phyloP scores from a whole-genome alignment of 2,888 invertebrate genomes.

The Osmoderma eremita region DNA sequence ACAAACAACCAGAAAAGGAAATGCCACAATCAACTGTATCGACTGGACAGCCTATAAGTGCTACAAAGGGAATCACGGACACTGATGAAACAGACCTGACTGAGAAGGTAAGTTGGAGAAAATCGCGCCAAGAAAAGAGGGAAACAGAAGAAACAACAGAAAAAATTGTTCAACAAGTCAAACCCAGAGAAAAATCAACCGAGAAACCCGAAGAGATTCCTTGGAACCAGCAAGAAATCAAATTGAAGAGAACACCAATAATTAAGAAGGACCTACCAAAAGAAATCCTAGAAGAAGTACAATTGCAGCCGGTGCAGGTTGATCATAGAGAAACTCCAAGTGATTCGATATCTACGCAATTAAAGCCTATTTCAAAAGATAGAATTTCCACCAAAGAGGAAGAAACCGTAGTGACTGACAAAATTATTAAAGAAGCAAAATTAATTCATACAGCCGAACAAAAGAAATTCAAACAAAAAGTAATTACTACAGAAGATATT shows the following conservation, averaged over 20 bases:
- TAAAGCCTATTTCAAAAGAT: slow-evolving; percentile 64
- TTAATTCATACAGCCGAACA: slow-evolving; percentile 23
- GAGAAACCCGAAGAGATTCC: slow-evolving; percentile 61
- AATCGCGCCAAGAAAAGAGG: slow-evolving; percentile 38
- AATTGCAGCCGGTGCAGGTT: slow-evolving; percentile 50
- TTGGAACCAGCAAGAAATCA: slow-evolving; percentile 73
- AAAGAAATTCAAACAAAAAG: slow-evolving; percentile 37
- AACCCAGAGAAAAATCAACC: slow-evolving; percentile 39
- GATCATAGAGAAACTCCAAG: slow-evolving; percentile 37
- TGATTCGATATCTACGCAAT: slow-evolving; percentile 60
- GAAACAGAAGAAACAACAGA: slow-evolving; percentile 28
- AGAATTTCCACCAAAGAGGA: slow-evolving; percentile 27
- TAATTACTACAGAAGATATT: slow-evolving; percentile 51
- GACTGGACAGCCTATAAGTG: slow-evolving; percentile 45
- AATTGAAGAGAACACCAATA: slow-evolving; percentile 64
- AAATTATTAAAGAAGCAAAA: slow-evolving; percentile 37
- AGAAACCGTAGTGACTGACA: slow-evolving; percentile 27
- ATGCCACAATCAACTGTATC: neutral
- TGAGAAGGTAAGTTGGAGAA: slow-evolving; percentile 46
- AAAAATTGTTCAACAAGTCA: slow-evolving; percentile 17
- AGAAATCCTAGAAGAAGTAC: slow-evolving; percentile 54
- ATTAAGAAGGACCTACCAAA: slow-evolving; percentile 52
- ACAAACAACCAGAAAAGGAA: slow-evolving; percentile 35
- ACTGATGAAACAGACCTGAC: slow-evolving; percentile 43
- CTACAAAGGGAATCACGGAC: slow-evolving; percentile 26